Evolutionary conservation across 2,888 invertebrate genomes (phyloP).

Genomic region (Sinhomidia bicolor): DNA sequence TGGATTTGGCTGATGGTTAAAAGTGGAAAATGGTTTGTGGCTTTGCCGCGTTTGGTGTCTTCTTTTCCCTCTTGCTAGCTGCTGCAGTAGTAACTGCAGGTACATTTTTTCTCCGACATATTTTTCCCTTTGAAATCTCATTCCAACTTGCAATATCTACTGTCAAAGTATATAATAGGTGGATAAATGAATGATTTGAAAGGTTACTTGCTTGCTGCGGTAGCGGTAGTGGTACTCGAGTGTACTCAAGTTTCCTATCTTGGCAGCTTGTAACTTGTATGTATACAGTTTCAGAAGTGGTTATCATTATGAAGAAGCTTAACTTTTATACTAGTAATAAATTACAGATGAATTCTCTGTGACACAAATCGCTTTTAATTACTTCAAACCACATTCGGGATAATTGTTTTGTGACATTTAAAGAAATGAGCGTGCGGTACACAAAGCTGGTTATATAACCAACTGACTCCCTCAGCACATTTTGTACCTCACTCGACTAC

Average conservation of each 20-base stretch:
- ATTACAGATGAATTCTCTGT: neutral
- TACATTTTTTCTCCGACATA: neutral
- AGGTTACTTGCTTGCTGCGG: too few relatives aligned
- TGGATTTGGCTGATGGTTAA: constrained; percentile 22
- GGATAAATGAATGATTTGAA: neutral
- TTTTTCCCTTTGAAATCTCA: neutral
- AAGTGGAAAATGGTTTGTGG: constrained; percentile 32
- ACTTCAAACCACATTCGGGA: neutral
- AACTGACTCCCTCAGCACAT: neutral
- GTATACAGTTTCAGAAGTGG: too few relatives aligned
- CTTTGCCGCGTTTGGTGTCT: neutral
- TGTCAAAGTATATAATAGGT: neutral
- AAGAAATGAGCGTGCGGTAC: neutral
- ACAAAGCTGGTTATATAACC: neutral
- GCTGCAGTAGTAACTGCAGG: too few relatives aligned
- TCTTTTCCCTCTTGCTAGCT: neutral
- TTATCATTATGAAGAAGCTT: too few relatives aligned
- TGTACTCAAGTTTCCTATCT: neutral
- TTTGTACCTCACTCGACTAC: neutral
- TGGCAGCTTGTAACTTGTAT: neutral
- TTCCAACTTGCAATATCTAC: constrained; percentile 4
- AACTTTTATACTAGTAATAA: neutral
- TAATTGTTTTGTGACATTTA: neutral
- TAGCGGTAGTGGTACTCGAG: neutral
- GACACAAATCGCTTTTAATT: constrained; percentile 5